phyloP scores from a whole-genome alignment of 2,797 vertebrate genomes.

The Gorsachius magnificus region DNA sequence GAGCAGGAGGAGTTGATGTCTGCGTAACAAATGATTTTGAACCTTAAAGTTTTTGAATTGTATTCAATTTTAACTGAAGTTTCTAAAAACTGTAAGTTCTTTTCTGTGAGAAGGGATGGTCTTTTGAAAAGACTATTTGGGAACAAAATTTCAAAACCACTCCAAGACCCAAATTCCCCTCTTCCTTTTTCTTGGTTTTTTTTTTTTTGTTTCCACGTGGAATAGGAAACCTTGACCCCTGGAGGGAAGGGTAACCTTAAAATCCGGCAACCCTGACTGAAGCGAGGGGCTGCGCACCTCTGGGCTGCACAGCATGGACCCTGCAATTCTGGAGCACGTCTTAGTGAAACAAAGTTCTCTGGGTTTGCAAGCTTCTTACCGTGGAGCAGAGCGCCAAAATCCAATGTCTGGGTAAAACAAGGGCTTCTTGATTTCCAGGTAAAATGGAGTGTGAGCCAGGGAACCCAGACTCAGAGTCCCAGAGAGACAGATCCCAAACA shows the following conservation, averaged over 20 bases:
- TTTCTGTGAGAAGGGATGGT: background rate
- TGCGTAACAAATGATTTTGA: constrained; percentile 7
- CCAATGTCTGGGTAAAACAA: background rate
- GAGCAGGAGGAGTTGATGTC: constrained; percentile 37
- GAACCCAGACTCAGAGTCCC: background rate
- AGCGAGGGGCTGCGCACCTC: background rate
- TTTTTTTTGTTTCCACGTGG: background rate
- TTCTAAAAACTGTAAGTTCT: background rate
- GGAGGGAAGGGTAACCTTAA: background rate
- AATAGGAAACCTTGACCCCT: background rate
- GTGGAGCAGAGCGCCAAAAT: background rate
- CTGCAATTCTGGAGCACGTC: background rate
- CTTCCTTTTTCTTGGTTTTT: background rate
- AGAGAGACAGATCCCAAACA: background rate
- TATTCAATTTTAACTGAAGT: background rate
- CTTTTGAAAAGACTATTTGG: background rate
- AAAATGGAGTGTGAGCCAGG: background rate
- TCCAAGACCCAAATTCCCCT: background rate
- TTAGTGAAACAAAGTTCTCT: background rate
- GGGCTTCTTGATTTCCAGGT: background rate
- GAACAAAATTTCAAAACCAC: background rate
- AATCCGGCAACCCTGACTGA: background rate
- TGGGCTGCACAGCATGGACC: background rate
- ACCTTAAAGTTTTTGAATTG: background rate
- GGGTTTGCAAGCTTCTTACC: background rate